Conservation (phyloP, 2,113 vertebrate species). For the Sclerurus mexicanus region DNA sequence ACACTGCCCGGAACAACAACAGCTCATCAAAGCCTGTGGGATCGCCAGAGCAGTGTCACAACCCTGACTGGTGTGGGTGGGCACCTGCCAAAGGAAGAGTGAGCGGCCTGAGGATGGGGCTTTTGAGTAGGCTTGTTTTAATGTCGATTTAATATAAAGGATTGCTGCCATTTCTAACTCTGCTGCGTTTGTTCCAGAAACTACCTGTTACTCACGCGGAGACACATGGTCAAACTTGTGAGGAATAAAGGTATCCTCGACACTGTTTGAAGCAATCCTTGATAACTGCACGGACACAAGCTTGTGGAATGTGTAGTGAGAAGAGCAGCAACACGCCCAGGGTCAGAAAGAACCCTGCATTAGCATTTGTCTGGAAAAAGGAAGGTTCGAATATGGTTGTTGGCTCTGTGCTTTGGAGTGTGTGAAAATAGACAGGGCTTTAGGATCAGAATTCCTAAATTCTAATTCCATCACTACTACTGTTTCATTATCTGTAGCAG, state of each 20-base stretch:
- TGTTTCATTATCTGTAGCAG: background rate
- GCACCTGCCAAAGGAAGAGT: background rate
- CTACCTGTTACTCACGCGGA: background rate
- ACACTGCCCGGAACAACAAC: background rate
- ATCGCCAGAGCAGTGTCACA: rapidly evolving
- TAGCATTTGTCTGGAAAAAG: background rate
- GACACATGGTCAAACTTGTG: background rate
- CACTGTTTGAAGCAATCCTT: background rate
- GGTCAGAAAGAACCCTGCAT: background rate
- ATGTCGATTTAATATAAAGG: background rate
- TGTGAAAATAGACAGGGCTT: background rate
- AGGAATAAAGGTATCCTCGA: background rate
- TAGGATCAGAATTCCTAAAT: background rate
- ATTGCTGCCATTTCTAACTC: background rate
- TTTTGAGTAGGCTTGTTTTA: background rate
- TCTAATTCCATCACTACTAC: background rate
- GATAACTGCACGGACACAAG: background rate
- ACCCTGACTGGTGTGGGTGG: background rate
- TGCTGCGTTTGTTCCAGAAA: background rate
- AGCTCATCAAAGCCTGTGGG: background rate
- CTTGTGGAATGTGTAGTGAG: background rate
- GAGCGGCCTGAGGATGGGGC: background rate
- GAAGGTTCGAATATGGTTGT: background rate
- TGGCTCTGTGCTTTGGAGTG: background rate
- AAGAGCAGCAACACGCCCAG: background rate